Evolutionary conservation across 2,797 vertebrate species (phyloP), one percentile per base, ranked within the genome.

Genomic region (Nannoperca australis): DNA sequence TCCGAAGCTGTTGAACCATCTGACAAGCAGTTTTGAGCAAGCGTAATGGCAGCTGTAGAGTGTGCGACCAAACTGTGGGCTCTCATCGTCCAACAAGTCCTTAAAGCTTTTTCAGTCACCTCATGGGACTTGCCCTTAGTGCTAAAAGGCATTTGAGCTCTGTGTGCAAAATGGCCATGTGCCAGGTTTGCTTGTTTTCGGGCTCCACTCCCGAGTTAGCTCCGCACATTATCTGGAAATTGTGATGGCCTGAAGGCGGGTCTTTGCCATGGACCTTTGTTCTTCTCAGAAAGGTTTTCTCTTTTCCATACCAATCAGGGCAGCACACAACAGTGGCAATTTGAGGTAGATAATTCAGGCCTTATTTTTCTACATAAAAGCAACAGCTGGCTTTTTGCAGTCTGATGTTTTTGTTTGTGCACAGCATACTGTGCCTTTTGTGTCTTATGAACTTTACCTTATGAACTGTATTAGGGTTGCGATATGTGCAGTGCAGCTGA

Each of bases 191-290:
- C 74, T 61, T 42, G 78, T 89, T 60, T 72, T 75, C 79, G 76
- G 74, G 84, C 73, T 85, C 71, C 64, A 65, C 67, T 84, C 75
- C 72, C 67, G 60, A 76, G 38, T 79, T 69, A 77, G 67, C 59
- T 7, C 55, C 27, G 20, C 76, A 70, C 73, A 67, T 84, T 81
- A 79, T 76, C 59, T 75, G 9, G 18, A 66, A 69, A 73, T 62
- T 73, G 62, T 73, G 65, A 75, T 73, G 54, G 61, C 76, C 61
- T 70, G 63, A 62, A 61, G 73, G 77, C 66, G 47, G 76, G 65
- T 76, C 54, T 83, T 80, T 80, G 76, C 82, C 62, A 70, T 3
- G 14, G 49, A 64, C 69, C 62, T 85, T 89, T 89, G 77, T 88
- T 81, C 70, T 64, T 45, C 40, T 71, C 42, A 72, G 69, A 80